phyloP scores from a whole-genome alignment of 2,797 vertebrate genomes.

The Microchirus variegatus region DNA sequence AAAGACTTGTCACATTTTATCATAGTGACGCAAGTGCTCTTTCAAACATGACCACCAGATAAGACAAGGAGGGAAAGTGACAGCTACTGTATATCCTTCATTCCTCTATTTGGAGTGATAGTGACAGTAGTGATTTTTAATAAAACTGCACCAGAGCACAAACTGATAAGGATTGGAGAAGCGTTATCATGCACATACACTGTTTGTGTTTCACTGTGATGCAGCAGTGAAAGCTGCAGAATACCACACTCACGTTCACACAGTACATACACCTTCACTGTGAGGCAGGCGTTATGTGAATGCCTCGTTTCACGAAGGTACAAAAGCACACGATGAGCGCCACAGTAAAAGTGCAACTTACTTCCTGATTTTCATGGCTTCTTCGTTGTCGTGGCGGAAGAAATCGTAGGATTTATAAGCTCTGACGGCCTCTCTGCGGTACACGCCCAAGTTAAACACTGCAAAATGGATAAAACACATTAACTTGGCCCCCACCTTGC shows the following conservation, averaged over 20 bases:
- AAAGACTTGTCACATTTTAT: constrained; percentile 32
- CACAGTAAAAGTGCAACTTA: constrained; percentile 69
- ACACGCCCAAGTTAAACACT: constrained; percentile 99
- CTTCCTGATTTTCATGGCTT: constrained; percentile 98
- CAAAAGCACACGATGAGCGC: background rate
- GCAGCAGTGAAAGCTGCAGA: constrained; percentile 21
- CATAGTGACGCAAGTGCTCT: constrained; percentile 2
- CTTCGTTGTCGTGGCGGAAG: constrained; percentile 95
- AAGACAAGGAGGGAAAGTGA: constrained; percentile 1
- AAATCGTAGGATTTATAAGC: constrained; percentile 97
- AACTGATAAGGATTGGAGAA: too few species aligned
- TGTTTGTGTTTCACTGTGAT: constrained; percentile 44
- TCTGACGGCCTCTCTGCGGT: constrained; percentile 92
- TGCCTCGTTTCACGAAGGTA: background rate
- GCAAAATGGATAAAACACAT: constrained; percentile 6
- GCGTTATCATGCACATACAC: too few species aligned
- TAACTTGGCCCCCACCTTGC: background rate
- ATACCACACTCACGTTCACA: constrained; percentile 3
- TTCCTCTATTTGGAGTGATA: background rate
- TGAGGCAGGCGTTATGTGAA: background rate
- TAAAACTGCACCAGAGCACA: background rate
- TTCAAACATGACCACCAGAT: constrained; percentile 15
- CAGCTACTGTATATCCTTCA: background rate
- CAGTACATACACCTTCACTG: background rate
- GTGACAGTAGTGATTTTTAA: constrained; percentile 7